Percentiles rank a stretch among this genome's conserved stretches.
Conservation (phyloP, 2,113 vertebrate species). For the Menidia beryllina region DNA sequence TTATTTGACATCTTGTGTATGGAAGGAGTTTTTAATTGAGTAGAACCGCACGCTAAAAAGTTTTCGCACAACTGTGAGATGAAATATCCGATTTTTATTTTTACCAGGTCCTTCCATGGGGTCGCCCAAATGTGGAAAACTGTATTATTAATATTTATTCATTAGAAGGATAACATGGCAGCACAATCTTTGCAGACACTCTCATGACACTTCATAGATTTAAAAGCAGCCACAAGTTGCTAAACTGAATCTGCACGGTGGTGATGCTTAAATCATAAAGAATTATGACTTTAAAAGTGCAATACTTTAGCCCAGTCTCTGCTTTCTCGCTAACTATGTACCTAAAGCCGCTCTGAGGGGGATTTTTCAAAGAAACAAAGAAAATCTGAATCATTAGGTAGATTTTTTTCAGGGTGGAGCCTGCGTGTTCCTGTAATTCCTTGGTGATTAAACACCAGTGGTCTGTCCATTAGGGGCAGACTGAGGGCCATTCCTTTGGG, state of each 20-base stretch:
- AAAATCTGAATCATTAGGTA: too few species aligned
- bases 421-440: too few species aligned
- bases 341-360: too few species aligned
- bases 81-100: too few species aligned
- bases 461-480: too few species aligned
- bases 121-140: slow-evolving; percentile 6
- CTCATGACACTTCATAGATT: background rate
- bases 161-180: background rate
- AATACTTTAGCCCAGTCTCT: background rate
- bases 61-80: too few species aligned
- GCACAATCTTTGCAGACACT: background rate
- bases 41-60: background rate
- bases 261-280: slow-evolving; percentile 16
- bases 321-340: background rate
- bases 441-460: too few species aligned
- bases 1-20: background rate
- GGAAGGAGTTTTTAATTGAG: slow-evolving; percentile 8
- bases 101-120: too few species aligned
- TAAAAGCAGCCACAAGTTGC: slow-evolving; percentile 14
- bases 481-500: too few species aligned
- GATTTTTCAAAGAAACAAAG: too few species aligned
- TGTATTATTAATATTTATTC: slow-evolving; percentile 14
- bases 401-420: too few species aligned
- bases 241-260: slow-evolving; percentile 1
- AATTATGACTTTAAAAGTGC: background rate